A percentile compares a stretch with the other conserved stretches of the same genome.
phyloP scores from a whole-genome alignment of 2,888 invertebrate genomes.

The Entomobrya multifasciata region DNA sequence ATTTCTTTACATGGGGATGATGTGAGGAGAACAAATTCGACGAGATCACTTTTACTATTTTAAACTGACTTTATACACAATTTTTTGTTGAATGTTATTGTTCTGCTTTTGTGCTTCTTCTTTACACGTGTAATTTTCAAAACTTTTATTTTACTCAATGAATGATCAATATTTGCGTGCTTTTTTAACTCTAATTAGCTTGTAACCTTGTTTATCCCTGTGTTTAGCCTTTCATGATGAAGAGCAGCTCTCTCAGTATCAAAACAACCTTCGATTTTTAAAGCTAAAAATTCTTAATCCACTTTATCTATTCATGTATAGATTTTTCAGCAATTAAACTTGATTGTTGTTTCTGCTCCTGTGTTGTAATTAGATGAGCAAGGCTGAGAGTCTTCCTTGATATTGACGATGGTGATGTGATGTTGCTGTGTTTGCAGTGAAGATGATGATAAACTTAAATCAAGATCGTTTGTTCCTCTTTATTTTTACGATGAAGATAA shows the following conservation, averaged over 20 bases:
- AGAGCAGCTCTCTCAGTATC: no score
- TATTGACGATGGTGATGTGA: slow-evolving; percentile 6
- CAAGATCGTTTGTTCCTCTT: background rate
- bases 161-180: background rate
- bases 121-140: background rate
- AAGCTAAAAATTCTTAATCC: background rate
- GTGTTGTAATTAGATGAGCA: slow-evolving; percentile 25
- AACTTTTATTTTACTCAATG: background rate
- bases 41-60: slow-evolving; percentile 33
- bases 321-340: slow-evolving; percentile 28
- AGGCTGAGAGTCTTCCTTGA: slow-evolving; percentile 57
- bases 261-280: slow-evolving; percentile 29
- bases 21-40: background rate
- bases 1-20: background rate
- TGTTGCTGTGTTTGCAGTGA: background rate
- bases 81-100: background rate
- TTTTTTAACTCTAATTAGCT: slow-evolving; percentile 36
- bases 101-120: background rate
- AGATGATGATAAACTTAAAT: background rate
- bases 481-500: background rate
- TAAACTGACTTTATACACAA: background rate
- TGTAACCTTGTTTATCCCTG: slow-evolving; percentile 32
- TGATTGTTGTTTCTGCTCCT: slow-evolving; percentile 13
- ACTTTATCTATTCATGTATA: background rate
- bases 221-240: background rate